Percentiles rank a stretch among this genome's conserved stretches.
Conservation (phyloP, 2,888 invertebrate species). For the Andrena trimmerana region DNA sequence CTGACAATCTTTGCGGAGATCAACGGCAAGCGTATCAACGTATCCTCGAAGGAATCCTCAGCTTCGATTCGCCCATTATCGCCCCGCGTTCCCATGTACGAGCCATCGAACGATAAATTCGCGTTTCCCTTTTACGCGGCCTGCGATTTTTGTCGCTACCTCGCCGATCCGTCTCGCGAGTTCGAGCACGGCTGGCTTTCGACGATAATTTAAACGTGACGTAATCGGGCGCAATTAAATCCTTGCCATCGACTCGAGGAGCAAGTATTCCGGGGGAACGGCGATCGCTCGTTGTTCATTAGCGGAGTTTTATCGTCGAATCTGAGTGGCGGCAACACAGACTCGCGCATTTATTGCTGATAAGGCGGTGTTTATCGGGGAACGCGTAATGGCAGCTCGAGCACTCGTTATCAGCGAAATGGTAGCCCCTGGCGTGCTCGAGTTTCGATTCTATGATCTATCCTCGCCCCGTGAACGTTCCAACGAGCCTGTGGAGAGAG, state of each 20-base stretch:
- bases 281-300: constrained; percentile 61
- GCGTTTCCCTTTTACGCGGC: constrained; percentile 19
- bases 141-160: neutral
- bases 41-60: constrained; percentile 44
- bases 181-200: constrained; percentile 11
- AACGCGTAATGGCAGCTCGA: constrained; percentile 67
- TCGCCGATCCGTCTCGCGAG: neutral
- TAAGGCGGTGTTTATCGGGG: constrained; percentile 68
- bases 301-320: constrained; percentile 63
- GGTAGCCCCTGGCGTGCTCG: constrained; percentile 59
- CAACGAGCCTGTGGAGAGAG: neutral
- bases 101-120: constrained; percentile 21
- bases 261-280: constrained; percentile 32
- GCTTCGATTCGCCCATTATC: constrained; percentile 12
- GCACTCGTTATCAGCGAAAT: constrained; percentile 68
- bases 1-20: constrained; percentile 57
- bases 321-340: constrained; percentile 61
- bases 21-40: constrained; percentile 35
- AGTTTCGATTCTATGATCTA: constrained; percentile 58
- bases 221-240: constrained; percentile 16
- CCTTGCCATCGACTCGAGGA: neutral
- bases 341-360: constrained; percentile 67
- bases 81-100: neutral
- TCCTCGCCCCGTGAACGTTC: constrained; percentile 17
- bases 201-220: neutral